Evolutionary conservation across 2,113 vertebrate species (phyloP), one percentile per base, ranked within the genome.

Genomic region (Ivindomyrus marchei): DNA sequence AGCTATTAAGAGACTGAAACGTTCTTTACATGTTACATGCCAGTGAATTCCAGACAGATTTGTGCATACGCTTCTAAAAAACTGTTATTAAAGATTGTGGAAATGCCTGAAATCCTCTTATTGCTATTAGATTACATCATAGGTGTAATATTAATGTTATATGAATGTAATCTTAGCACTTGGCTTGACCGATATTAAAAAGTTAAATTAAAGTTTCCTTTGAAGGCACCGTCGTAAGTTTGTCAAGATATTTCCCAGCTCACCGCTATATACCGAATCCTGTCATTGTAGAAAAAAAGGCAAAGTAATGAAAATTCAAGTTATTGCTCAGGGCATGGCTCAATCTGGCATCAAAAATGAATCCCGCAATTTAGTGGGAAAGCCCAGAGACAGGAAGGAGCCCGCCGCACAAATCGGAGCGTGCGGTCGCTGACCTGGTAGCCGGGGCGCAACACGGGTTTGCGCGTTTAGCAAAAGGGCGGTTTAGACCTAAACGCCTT

Each of bases 61-160:
- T 66, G 87, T 36, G 27, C n/a, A 53, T 31, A 36, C 17, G 27
- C 24, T 47, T 47, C n/a, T 85, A 87, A 52, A 53, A 58, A 15
- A 45, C 53, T 66, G 85, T 36, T 53, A 53, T 53, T 87, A 53
- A 49, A 49, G 49, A 87, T 2, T 52, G 50, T 53, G 46, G 52
- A 52, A 89, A 84, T n/a, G 39, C 24, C 42, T 56, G 52, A 53
- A 88, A 56, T 24, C 84, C 45, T 52, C 88, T 91, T 93, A 89
- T 93, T 93, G 91, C 94, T 92, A 91, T 94, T 92, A 89, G 91
- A 93, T 95, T 96, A 94, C 93, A 95, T 95, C 95, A 95, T 92
- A 87, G 89, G 31, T 80, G 74, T 80, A 42, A 80, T 80, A 80
- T 80, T 80, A 80, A 80, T 56, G 31, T 52, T 89, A 87, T 89